phyloP scores from a whole-genome alignment of 2,797 vertebrate genomes.

The Arnoldichthys spilopterus region DNA sequence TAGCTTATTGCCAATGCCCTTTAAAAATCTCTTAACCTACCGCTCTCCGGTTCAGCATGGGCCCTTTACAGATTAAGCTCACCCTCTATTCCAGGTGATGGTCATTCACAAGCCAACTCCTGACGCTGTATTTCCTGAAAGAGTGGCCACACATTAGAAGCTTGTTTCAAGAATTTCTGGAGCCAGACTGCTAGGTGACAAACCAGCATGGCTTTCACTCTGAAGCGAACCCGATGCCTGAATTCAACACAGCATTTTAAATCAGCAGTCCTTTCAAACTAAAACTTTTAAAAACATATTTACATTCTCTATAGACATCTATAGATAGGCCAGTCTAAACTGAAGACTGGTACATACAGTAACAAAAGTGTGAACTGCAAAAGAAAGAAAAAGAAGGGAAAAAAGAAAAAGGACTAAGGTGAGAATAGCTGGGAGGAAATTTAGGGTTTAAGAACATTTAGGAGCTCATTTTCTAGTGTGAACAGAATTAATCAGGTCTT shows the following conservation, averaged over 20 bases:
- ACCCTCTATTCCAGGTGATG: slow-evolving; percentile 24
- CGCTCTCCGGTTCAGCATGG: slow-evolving; percentile 40
- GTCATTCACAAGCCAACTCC: slow-evolving; percentile 23
- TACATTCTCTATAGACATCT: slow-evolving; percentile 68
- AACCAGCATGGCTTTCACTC: slow-evolving; percentile 33
- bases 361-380: slow-evolving; percentile 53
- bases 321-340: slow-evolving; percentile 52
- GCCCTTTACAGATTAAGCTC: slow-evolving; percentile 53
- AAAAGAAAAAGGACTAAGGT: slow-evolving; percentile 43
- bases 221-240: slow-evolving; percentile 40
- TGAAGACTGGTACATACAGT: slow-evolving; percentile 53
- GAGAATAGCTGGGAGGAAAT: slow-evolving; percentile 35
- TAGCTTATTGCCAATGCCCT: slow-evolving; percentile 99
- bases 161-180: slow-evolving; percentile 30
- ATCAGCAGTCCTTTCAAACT: slow-evolving; percentile 67
- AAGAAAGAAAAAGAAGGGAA: slow-evolving; percentile 23
- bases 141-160: slow-evolving; percentile 35
- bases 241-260: slow-evolving; percentile 57
- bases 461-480: slow-evolving; percentile 19
- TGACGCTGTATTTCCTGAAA: slow-evolving; percentile 49
- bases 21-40: slow-evolving; percentile 65
- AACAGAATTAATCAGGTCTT: neutral
- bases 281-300: slow-evolving; percentile 59
- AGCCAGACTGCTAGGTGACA: slow-evolving; percentile 27
- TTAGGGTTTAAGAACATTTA: slow-evolving; percentile 28